A percentile compares a stretch with the other conserved stretches of the same genome.
Evolutionary conservation across 1,140 invertebrate genomes (phyloP).

Genomic region (Sinella curviseta): DNA sequence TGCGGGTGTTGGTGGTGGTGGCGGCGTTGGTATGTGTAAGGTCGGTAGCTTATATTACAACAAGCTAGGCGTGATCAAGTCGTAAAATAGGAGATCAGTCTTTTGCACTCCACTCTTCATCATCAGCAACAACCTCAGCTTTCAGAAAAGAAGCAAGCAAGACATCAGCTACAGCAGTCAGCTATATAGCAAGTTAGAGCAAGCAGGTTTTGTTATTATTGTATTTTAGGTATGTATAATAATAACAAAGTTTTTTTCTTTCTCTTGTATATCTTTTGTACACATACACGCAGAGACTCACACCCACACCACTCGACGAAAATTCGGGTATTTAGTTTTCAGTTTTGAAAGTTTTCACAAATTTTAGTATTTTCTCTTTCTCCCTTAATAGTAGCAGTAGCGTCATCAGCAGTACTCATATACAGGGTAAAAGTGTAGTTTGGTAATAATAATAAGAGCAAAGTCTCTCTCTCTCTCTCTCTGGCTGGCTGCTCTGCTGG

Average conservation of each 20-base stretch:
- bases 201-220: not conserved
- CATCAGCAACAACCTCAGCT: not conserved
- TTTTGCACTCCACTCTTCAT: not conserved
- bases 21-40: not conserved
- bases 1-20: too few species aligned
- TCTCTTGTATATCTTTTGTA: not conserved
- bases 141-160: too few species aligned
- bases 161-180: not conserved
- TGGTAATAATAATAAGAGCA: too few species aligned
- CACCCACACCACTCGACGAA: too few species aligned
- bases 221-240: not conserved
- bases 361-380: not conserved
- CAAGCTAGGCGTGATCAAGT: conserved; percentile 48
- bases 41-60: not conserved
- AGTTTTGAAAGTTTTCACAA: not conserved
- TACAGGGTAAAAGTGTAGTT: too few species aligned
- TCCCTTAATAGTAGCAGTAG: not conserved
- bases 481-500: too few species aligned
- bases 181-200: not conserved
- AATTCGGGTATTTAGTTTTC: not conserved
- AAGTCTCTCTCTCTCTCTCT: too few species aligned
- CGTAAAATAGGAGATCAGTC: conserved; percentile 50
- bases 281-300: not conserved
- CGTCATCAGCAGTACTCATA: too few species aligned
- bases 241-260: conserved; percentile 8